These are phyloP conservation scores for Metopolophium dirhodum DNA, from an alignment of 1,140 invertebrate species.

Conservation along the genomic window DNA sequence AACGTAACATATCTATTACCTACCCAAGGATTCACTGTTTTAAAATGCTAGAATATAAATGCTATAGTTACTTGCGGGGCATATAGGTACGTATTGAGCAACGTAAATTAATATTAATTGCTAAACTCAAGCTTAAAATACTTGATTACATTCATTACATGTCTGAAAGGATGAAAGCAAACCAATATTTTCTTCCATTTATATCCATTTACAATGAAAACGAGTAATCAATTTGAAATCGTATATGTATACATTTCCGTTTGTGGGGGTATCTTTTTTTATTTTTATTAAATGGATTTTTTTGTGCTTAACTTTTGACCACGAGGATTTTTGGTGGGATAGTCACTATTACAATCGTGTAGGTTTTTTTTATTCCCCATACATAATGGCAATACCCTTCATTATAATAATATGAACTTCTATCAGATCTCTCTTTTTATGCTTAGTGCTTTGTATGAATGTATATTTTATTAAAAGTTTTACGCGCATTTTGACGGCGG, in stretches of 20 bases:
- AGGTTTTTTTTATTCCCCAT: conserved; percentile 43
- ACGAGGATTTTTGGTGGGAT: conserved; percentile 29
- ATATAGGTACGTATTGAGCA: not conserved
- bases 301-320: conserved; percentile 50
- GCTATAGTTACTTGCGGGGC: not conserved
- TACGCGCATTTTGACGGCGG: conserved; percentile 44
- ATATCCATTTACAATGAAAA: conserved; percentile 27
- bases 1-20: too few relatives aligned
- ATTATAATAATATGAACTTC: conserved; percentile 53
- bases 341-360: conserved; percentile 21
- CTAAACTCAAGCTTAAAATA: not conserved
- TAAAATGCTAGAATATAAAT: not conserved
- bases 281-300: conserved; percentile 39
- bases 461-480: conserved; percentile 56
- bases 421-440: conserved; percentile 37
- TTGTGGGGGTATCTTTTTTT: conserved; percentile 6
- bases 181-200: not conserved
- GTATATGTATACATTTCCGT: conserved; percentile 10
- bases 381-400: conserved; percentile 46
- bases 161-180: not conserved
- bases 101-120: not conserved
- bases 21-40: not conserved
- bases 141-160: not conserved
- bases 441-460: conserved; percentile 33
- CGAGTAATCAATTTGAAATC: conserved; percentile 43